Evolutionary conservation across 2,113 vertebrate species (phyloP).

Genomic region (Gallinago paraguaiae): DNA sequence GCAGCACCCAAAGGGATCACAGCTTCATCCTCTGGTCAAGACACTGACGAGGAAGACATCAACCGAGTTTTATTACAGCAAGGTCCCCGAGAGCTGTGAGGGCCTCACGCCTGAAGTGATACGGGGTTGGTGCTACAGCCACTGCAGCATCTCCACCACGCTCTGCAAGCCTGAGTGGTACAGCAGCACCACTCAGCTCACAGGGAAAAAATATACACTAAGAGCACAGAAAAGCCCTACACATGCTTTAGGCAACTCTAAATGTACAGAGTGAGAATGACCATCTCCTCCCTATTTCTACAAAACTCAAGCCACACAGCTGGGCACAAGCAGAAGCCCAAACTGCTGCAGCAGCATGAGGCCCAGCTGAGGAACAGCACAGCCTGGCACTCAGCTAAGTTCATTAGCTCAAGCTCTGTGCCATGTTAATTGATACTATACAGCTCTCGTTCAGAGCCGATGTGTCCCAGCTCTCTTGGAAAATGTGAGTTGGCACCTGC

Average conservation of each 20-base stretch:
- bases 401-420: background rate
- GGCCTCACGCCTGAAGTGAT: fast-evolving
- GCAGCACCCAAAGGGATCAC: background rate
- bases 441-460: background rate
- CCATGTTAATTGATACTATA: background rate
- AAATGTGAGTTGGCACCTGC: background rate
- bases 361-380: background rate
- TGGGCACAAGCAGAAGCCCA: background rate
- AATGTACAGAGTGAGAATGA: background rate
- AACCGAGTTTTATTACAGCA: background rate
- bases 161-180: background rate
- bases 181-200: background rate
- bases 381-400: background rate
- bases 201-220: background rate
- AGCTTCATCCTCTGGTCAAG: background rate
- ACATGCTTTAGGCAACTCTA: background rate
- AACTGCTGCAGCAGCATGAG: fast-evolving
- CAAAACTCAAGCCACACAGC: background rate
- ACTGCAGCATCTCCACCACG: background rate
- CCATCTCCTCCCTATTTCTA: background rate
- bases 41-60: background rate
- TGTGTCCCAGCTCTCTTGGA: background rate
- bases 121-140: no score
- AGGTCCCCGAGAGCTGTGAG: background rate
- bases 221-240: background rate